Percentiles rank a stretch among this genome's conserved stretches.
These are phyloP conservation scores for Mactra quadrangularis DNA, from an alignment of 1,140 invertebrate genomes.

Conservation along the genomic window DNA sequence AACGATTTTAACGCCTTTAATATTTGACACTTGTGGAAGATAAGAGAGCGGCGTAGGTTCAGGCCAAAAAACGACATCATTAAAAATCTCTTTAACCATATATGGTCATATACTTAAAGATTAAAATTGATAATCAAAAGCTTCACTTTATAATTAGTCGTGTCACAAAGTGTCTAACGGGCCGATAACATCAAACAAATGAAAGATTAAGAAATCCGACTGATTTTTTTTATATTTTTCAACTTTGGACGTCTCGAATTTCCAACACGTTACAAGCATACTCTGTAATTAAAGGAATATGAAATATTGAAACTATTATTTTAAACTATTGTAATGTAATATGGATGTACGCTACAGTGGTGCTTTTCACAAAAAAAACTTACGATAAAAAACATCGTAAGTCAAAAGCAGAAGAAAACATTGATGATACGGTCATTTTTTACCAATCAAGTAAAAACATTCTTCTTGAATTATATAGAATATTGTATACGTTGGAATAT, in stretches of 20 bases:
- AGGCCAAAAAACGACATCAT: conserved; percentile 31
- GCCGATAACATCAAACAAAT: conserved; percentile 14
- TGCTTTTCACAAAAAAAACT: too few species aligned
- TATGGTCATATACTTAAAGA: neutral
- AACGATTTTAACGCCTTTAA: conserved; percentile 17
- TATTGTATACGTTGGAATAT: too few species aligned
- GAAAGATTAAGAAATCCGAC: neutral
- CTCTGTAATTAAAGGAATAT: neutral
- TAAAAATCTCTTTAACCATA: conserved; percentile 11
- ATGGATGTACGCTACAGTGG: too few species aligned
- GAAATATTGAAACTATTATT: neutral
- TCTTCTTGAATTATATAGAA: too few species aligned
- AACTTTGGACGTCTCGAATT: neutral
- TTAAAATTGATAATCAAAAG: conserved; percentile 37
- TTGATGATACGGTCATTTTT: too few species aligned
- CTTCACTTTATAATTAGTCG: conserved; percentile 10
- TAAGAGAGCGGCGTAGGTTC: conserved; percentile 38
- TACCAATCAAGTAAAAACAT: too few species aligned
- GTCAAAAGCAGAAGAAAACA: too few species aligned
- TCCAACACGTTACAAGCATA: neutral
- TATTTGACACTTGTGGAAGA: conserved; percentile 31
- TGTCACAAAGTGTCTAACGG: conserved; percentile 4
- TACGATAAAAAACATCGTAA: too few species aligned
- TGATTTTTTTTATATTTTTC: conserved; percentile 3
- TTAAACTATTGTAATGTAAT: too few species aligned